These are phyloP conservation scores for Serilophus lunatus DNA, from an alignment of 2,113 vertebrate genomes.

Conservation along the genomic window DNA sequence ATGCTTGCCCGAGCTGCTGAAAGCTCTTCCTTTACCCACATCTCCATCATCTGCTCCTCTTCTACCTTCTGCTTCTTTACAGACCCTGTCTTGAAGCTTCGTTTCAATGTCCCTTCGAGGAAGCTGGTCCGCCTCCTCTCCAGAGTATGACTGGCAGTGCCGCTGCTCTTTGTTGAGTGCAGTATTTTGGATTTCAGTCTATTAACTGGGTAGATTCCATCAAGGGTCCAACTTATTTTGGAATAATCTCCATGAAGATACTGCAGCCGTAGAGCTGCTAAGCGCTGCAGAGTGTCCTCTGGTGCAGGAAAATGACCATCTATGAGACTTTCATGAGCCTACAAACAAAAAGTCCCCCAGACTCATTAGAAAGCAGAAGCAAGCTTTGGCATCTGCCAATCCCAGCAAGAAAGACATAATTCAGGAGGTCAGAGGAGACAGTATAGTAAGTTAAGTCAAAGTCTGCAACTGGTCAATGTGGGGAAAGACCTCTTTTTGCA, in stretches of 20 bases:
- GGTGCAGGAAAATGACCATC: slow-evolving; percentile 90
- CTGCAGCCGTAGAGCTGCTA: slow-evolving; percentile 87
- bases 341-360: background rate
- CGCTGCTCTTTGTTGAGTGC: slow-evolving; percentile 84
- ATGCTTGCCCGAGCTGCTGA: slow-evolving; percentile 87
- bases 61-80: slow-evolving; percentile 90
- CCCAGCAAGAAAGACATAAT: background rate
- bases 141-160: slow-evolving; percentile 60
- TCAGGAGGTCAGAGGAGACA: background rate
- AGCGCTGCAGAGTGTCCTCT: slow-evolving; percentile 88
- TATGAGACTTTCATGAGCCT: slow-evolving; percentile 92
- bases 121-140: slow-evolving; percentile 89
- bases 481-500: background rate
- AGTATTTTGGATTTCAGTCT: slow-evolving; percentile 88
- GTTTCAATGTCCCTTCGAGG: slow-evolving; percentile 86
- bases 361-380: background rate
- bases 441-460: background rate
- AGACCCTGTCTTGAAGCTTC: slow-evolving; percentile 88
- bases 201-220: slow-evolving; percentile 84
- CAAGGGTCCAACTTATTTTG: slow-evolving; percentile 83
- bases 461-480: background rate
- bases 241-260: slow-evolving; percentile 86
- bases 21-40: slow-evolving; percentile 94
- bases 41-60: slow-evolving; percentile 92
- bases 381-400: background rate